Conservation (phyloP, 2,888 invertebrate species). For the Dione juno region DNA sequence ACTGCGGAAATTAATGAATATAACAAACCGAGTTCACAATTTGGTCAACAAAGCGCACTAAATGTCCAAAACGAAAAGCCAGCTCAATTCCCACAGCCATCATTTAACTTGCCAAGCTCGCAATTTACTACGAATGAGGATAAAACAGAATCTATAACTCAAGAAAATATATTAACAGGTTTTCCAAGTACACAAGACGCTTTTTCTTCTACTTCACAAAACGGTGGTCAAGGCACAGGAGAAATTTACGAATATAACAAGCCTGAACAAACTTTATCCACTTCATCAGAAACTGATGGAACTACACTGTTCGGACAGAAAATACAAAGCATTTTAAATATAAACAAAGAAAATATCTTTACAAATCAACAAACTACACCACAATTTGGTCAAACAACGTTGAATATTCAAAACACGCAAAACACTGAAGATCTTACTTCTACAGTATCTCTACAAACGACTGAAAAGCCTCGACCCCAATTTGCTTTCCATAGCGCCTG, state of each 20-base stretch:
- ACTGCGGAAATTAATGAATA: conserved; percentile 42
- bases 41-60: conserved; percentile 5
- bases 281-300: conserved; percentile 10
- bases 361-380: conserved; percentile 13
- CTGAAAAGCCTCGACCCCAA: conserved; percentile 12
- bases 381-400: conserved; percentile 20
- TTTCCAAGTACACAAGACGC: neutral
- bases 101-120: neutral
- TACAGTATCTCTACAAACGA: neutral
- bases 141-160: conserved; percentile 8
- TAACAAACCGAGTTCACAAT: conserved; percentile 13
- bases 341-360: neutral
- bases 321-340: neutral
- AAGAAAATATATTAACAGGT: neutral
- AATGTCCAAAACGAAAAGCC: neutral
- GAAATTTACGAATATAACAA: conserved; percentile 44
- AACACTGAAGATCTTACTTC: neutral
- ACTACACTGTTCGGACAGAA: conserved; percentile 21
- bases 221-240: conserved; percentile 15
- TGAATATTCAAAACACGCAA: conserved; percentile 10
- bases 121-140: neutral
- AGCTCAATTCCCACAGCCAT: neutral
- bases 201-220: neutral
- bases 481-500: conserved; percentile 18
- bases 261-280: conserved; percentile 35